Percentiles rank a stretch among this genome's conserved stretches.
phyloP scores from a whole-genome alignment of 2,797 vertebrate genomes.

The Enteromius unitaeniatus region DNA sequence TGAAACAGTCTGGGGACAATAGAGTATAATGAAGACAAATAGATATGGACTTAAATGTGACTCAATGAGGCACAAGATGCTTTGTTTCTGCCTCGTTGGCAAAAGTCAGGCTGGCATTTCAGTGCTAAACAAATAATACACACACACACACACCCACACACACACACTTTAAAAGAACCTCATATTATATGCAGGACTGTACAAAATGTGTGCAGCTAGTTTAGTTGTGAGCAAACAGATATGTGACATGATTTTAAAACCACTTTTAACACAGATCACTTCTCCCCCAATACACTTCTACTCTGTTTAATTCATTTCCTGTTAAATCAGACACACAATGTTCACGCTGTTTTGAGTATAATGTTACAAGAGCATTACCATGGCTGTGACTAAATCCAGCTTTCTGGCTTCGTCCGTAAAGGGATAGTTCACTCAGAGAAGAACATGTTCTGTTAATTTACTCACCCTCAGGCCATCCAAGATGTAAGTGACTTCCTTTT shows the following conservation, averaged over 20 bases:
- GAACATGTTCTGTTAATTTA: neutral
- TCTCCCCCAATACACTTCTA: slow-evolving; percentile 70
- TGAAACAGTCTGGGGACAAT: neutral
- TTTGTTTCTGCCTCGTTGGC: slow-evolving; percentile 27
- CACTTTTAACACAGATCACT: slow-evolving; percentile 39
- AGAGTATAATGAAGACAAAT: slow-evolving; percentile 49
- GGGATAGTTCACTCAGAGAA: neutral
- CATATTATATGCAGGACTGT: slow-evolving; percentile 3
- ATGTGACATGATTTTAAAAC: neutral
- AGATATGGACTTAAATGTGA: slow-evolving; percentile 27
- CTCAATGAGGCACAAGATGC: slow-evolving; percentile 9
- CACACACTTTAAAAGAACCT: slow-evolving; percentile 5
- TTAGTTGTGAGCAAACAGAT: slow-evolving; percentile 2
- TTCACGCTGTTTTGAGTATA: slow-evolving; percentile 76
- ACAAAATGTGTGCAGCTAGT: slow-evolving; percentile 22
- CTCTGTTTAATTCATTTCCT: slow-evolving; percentile 80
- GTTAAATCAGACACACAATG: slow-evolving; percentile 81
- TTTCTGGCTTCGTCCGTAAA: neutral
- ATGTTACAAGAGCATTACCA: slow-evolving; percentile 79
- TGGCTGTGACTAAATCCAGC: slow-evolving; percentile 68
- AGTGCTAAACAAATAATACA: neutral
- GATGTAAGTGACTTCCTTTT: neutral
- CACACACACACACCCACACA: neutral
- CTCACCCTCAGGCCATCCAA: neutral
- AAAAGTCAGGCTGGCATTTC: slow-evolving; percentile 44